Base-by-base conservation (phyloP, 2,888 invertebrate species). In the Disparrhopalites patrizii region DNA sequence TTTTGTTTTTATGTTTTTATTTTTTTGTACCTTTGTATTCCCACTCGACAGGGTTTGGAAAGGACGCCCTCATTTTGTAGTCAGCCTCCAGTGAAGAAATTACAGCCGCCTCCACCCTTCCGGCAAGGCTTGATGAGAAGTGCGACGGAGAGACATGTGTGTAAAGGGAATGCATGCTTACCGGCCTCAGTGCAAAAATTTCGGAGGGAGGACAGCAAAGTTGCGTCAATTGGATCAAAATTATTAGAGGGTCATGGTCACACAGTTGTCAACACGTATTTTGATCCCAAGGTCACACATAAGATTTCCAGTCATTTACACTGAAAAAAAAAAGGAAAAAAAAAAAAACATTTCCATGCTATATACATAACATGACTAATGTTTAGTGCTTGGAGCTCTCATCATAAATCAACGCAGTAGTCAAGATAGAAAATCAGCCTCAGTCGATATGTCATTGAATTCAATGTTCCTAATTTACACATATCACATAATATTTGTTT, bases 11-110 rank as follows among this genome's bases (percentile, higher is more conserved):
- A n/a, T n/a, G n/a, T n/a, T n/a, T n/a, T n/a, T n/a, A n/a, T n/a
- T n/a, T n/a, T n/a, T n/a, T 15, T 52, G 5, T 57, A 15, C 25
- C 18, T 47, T 50, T 20, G 18, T 25, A 31, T 33, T 8, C 31
- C 33, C 20, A 33, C 28, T 33, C 27, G 18, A 3, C 18, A 67
- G 67, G 67, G 50, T 13, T 30, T 67, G 28, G 64, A 67, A 31
- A 64, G 64, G 40, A 67, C 60, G 54, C n/a, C 64, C 0, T 64
- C 67, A 3, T 55, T 67, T 5, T 31, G 47, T 20, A 36, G 50
- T 20, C 57, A 58, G 38, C 28, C 23, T 28, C 57, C 65, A 10
- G 15, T 47, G 3, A 47, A 47, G n/a, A 47, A 47, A 13, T 8
- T 47, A 8, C 58, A 65, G 40, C 28, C 33, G 28, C 65, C 65